Evolutionary conservation across 1,140 invertebrate genomes (phyloP).

Genomic region (Calycopis cecrops): DNA sequence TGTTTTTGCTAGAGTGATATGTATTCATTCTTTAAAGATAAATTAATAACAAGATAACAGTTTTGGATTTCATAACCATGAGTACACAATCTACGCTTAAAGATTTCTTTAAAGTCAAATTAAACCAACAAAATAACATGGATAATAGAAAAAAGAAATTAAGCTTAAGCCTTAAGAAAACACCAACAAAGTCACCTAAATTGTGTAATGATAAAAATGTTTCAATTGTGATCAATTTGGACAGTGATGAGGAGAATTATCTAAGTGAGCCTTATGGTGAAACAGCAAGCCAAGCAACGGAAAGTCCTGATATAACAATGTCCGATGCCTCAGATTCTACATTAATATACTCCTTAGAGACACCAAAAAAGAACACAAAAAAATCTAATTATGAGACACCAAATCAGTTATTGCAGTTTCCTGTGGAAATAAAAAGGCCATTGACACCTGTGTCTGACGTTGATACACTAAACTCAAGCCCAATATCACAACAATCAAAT

Average conservation of each 20-base stretch:
- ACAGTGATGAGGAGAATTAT: conserved; percentile 39
- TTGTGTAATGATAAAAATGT: conserved; percentile 10
- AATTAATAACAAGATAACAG: no score
- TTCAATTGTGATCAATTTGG: conserved; percentile 28
- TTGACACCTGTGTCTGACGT: background rate
- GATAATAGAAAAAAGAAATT: conserved; percentile 20
- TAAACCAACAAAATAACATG: conserved; percentile 11
- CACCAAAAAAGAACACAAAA: conserved; percentile 14
- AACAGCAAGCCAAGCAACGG: no score
- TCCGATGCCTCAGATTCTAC: conserved; percentile 16
- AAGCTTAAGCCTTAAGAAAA: conserved; percentile 26
- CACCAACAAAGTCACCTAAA: conserved; percentile 26
- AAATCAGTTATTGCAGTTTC: no score
- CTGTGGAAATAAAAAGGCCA: no score
- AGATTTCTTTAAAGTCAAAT: conserved; percentile 14
- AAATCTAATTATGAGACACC: background rate
- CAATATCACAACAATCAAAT: background rate
- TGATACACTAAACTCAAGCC: background rate
- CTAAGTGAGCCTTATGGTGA: conserved; percentile 3
- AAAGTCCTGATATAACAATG: conserved; percentile 4
- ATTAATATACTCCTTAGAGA: conserved; percentile 25
- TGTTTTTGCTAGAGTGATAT: no score
- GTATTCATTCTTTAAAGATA: no score
- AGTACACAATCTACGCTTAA: conserved; percentile 16
- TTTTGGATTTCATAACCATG: background rate